Conservation (phyloP, 2,113 vertebrate species). For the Falco punctatus region DNA sequence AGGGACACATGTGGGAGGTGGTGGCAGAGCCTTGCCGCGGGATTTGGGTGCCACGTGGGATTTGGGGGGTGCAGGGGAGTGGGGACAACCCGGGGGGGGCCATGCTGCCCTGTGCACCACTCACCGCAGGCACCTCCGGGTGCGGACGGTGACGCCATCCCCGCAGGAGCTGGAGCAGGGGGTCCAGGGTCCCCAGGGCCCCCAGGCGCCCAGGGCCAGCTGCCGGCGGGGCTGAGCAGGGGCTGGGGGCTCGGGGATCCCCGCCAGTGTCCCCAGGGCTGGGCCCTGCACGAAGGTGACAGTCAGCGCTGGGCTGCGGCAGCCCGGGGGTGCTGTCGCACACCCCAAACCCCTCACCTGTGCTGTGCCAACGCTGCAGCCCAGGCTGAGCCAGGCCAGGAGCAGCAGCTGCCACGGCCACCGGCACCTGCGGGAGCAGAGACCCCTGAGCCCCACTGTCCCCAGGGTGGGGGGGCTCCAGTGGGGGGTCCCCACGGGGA, state of each 20-base stretch:
- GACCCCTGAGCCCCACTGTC: neutral
- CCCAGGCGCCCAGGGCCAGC: constrained; percentile 34
- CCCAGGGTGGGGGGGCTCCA: neutral
- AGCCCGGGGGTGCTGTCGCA: accelerated
- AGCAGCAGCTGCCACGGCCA: neutral
- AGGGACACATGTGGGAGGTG: accelerated
- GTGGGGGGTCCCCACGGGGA: neutral
- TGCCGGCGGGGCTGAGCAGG: neutral
- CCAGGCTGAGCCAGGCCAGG: constrained; percentile 52
- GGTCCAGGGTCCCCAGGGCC: constrained; percentile 75
- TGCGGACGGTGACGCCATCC: constrained; percentile 63
- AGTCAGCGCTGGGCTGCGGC: accelerated
- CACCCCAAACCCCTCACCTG: neutral
- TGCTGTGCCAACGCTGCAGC: neutral
- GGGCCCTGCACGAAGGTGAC: neutral
- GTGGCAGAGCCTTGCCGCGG: accelerated
- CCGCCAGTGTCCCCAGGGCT: neutral
- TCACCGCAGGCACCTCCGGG: constrained; percentile 73
- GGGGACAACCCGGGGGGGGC: neutral
- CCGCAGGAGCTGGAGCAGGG: constrained; percentile 78
- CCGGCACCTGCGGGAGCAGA: neutral
- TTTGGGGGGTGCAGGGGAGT: accelerated
- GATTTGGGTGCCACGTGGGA: accelerated
- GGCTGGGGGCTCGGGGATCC: neutral
- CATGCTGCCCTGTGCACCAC: neutral